Conservation (phyloP, 2,113 vertebrate genomes). For the Nannobrachium achirus region DNA sequence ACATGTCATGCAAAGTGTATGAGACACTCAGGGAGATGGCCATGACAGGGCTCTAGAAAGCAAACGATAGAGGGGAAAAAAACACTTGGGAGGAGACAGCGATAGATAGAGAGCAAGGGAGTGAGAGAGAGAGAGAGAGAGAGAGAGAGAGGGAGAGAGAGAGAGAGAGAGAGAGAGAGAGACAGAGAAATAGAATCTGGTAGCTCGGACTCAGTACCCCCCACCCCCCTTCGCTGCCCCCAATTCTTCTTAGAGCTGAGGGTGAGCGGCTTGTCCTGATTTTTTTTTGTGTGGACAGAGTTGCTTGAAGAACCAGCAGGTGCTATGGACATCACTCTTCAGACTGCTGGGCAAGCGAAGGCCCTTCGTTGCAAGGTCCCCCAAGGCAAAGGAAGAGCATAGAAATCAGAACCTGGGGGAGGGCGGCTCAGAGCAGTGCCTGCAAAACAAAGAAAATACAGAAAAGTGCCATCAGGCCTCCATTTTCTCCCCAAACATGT, state of each 20-base stretch:
- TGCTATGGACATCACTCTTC: constrained; percentile 86
- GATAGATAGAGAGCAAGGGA: constrained; percentile 53
- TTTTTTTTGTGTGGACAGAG: constrained; percentile 82
- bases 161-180: constrained; percentile 67
- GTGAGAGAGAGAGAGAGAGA: constrained; percentile 72
- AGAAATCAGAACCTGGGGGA: constrained; percentile 84
- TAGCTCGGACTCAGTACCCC: constrained; percentile 74
- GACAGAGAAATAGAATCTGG: constrained; percentile 80
- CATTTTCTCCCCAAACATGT: constrained; percentile 34
- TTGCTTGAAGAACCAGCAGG: constrained; percentile 86
- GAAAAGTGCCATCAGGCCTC: constrained; percentile 23
- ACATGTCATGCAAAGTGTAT: constrained; percentile 84
- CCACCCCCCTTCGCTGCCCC: constrained; percentile 70
- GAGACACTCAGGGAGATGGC: constrained; percentile 66
- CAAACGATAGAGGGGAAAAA: constrained; percentile 66
- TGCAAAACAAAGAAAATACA: constrained; percentile 61
- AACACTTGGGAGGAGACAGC: constrained; percentile 69
- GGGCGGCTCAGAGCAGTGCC: constrained; percentile 80
- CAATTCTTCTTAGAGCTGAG: constrained; percentile 79
- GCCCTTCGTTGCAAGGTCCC: constrained; percentile 81
- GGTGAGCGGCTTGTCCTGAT: constrained; percentile 82
- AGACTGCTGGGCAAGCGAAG: constrained; percentile 77
- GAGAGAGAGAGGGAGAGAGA: constrained; percentile 72
- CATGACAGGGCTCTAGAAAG: constrained; percentile 78
- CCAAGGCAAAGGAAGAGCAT: constrained; percentile 85